Percentiles rank a stretch among this genome's conserved stretches.
phyloP scores from a whole-genome alignment of 2,888 invertebrate genomes.

The Synanthedon myopaeformis region DNA sequence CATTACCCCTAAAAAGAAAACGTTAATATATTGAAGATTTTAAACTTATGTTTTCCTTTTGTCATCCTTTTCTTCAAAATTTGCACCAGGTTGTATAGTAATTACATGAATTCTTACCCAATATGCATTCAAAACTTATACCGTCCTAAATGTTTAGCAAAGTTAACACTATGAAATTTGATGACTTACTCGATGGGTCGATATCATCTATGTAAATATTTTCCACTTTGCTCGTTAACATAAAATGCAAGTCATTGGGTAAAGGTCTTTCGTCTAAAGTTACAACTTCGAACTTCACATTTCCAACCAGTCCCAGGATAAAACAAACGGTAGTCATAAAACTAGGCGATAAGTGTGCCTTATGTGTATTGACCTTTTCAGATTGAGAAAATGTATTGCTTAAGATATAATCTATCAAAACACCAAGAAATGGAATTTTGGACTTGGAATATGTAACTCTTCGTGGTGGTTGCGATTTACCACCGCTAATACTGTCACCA shows the following conservation, averaged over 20 bases:
- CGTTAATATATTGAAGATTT: too few species aligned
- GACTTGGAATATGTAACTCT: conserved; percentile 40
- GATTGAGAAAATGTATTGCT: conserved; percentile 31
- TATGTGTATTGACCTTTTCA: conserved; percentile 30
- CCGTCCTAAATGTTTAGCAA: background rate
- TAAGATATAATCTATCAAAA: conserved; percentile 43
- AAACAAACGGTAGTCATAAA: conserved; percentile 42
- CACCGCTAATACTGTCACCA: too few species aligned
- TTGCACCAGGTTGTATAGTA: too few species aligned
- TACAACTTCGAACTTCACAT: conserved; percentile 56
- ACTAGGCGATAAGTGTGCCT: conserved; percentile 30
- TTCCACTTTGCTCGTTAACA: conserved; percentile 50
- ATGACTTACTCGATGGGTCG: conserved; percentile 45
- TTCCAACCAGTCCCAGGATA: conserved; percentile 36
- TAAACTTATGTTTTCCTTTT: too few species aligned
- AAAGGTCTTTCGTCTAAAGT: conserved; percentile 38
- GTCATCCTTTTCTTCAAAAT: too few species aligned
- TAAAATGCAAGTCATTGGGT: conserved; percentile 43
- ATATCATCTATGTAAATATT: conserved; percentile 56
- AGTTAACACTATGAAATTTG: background rate
- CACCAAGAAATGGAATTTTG: conserved; percentile 40
- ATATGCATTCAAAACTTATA: background rate
- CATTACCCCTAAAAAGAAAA: conserved; percentile 35
- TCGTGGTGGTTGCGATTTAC: too few species aligned
- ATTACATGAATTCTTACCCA: too few species aligned